phyloP scores from a whole-genome alignment of 2,888 invertebrate species.

The Trimorus sp. region DNA sequence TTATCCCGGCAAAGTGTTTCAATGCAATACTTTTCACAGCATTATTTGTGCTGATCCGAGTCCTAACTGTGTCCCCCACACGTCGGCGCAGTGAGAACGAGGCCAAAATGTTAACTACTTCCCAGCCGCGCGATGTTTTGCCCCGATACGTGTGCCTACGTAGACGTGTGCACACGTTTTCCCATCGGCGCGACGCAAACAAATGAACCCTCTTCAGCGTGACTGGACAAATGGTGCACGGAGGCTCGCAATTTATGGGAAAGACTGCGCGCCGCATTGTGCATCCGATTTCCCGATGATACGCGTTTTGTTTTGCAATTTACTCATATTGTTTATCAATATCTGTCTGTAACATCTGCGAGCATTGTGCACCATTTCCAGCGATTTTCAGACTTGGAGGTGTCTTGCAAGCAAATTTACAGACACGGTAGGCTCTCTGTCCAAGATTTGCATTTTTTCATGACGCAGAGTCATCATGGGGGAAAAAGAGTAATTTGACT shows the following conservation, averaged over 20 bases:
- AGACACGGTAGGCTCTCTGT: no score
- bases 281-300: constrained; percentile 53
- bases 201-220: constrained; percentile 60
- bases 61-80: constrained; percentile 64
- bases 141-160: constrained; percentile 45
- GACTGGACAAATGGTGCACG: constrained; percentile 59
- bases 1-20: constrained; percentile 47
- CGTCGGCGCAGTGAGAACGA: constrained; percentile 70
- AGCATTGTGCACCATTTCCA: no score
- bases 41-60: constrained; percentile 43
- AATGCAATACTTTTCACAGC: constrained; percentile 54
- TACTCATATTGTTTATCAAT: constrained; percentile 51
- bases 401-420: no score
- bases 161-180: constrained; percentile 54
- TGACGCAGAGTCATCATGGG: no score
- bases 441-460: no score
- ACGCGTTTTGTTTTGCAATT: constrained; percentile 36
- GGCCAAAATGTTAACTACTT: constrained; percentile 77
- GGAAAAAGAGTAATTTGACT: no score
- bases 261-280: constrained; percentile 38
- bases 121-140: constrained; percentile 69
- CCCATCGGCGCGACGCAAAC: constrained; percentile 57
- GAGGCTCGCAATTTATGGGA: constrained; percentile 48
- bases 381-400: no score
- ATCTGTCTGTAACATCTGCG: constrained; percentile 1